phyloP scores from a whole-genome alignment of 2,888 invertebrate genomes.

The Parnassius mnemosyne region DNA sequence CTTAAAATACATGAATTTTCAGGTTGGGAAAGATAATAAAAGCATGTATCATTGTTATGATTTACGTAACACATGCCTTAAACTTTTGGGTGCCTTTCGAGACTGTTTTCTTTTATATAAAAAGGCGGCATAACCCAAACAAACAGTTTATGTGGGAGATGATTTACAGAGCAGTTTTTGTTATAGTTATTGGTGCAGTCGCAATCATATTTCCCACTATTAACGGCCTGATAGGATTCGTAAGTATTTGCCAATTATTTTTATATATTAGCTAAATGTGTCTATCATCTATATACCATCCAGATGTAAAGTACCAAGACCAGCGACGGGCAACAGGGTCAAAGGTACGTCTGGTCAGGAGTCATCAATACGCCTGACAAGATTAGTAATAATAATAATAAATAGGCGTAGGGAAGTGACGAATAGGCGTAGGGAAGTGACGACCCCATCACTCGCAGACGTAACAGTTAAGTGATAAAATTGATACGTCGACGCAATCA shows the following conservation, averaged over 20 bases:
- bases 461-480: too few relatives aligned
- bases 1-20: constrained; percentile 31
- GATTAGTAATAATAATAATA: too few relatives aligned
- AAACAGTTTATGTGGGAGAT: constrained; percentile 43
- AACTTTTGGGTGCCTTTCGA: constrained; percentile 68
- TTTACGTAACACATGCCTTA: constrained; percentile 59
- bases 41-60: constrained; percentile 53
- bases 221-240: constrained; percentile 62
- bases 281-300: not conserved
- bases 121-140: constrained; percentile 31
- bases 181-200: constrained; percentile 35
- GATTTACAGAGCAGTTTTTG: constrained; percentile 49
- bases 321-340: too few relatives aligned
- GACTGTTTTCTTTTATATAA: constrained; percentile 53
- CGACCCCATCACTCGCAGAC: too few relatives aligned
- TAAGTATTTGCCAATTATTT: constrained; percentile 43
- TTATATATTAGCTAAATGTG: not conserved
- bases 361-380: too few relatives aligned
- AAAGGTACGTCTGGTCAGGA: too few relatives aligned
- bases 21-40: constrained; percentile 56
- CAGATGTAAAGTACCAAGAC: too few relatives aligned
- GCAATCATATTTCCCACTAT: constrained; percentile 59
- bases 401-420: too few relatives aligned
- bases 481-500: too few relatives aligned
- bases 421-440: too few relatives aligned